Conservation (phyloP, 2,113 vertebrate species). For the Motacilla alba region DNA sequence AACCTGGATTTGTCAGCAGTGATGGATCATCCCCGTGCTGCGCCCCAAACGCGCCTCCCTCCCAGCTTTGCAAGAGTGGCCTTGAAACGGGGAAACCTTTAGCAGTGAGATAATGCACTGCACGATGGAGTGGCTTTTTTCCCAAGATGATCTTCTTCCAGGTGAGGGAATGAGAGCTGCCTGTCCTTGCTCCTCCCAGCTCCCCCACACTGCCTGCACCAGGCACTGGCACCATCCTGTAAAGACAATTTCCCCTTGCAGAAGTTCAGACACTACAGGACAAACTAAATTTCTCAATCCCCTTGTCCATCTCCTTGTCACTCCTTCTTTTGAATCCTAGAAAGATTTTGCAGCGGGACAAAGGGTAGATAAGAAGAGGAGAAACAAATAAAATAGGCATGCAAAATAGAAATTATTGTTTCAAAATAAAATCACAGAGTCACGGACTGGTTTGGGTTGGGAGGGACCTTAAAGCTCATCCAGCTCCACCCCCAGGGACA, state of each 20-base stretch:
- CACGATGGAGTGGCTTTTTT: background rate
- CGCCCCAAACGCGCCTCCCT: background rate
- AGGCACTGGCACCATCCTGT: background rate
- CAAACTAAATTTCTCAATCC: fast-evolving
- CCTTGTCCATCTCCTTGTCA: background rate
- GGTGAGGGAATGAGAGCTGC: background rate
- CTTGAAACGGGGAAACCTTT: background rate
- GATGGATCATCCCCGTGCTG: background rate
- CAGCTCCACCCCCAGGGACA: background rate
- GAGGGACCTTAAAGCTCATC: background rate
- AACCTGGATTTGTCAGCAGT: constrained; percentile 16
- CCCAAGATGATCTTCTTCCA: background rate
- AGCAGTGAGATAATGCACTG: background rate
- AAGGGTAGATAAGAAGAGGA: background rate
- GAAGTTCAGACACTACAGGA: background rate
- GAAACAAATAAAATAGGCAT: background rate
- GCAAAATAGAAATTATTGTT: background rate
- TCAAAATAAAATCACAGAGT: no score
- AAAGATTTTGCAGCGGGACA: background rate
- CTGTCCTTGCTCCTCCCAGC: background rate
- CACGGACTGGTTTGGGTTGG: background rate
- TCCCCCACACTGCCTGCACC: fast-evolving
- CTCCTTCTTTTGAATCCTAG: background rate
- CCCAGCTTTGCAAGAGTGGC: background rate
- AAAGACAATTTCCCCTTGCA: background rate